phyloP scores from a whole-genome alignment of 2,797 vertebrate species.

The Taeniopygia guttata region DNA sequence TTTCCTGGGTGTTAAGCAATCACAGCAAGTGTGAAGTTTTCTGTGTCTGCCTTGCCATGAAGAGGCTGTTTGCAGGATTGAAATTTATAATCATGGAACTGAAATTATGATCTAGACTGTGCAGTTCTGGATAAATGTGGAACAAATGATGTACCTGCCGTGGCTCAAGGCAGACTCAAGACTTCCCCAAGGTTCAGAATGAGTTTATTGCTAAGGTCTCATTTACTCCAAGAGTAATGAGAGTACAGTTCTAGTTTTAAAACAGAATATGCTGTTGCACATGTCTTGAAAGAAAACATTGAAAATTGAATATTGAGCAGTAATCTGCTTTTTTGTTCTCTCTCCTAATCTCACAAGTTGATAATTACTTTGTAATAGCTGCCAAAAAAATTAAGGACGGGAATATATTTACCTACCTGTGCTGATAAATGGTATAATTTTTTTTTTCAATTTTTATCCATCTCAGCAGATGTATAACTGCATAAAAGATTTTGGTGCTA shows the following conservation, averaged over 20 bases:
- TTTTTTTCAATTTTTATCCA: background rate
- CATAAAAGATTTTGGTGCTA: background rate
- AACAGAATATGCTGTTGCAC: accelerated
- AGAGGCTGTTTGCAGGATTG: background rate
- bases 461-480: background rate
- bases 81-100: background rate
- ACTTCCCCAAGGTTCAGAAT: background rate
- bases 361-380: background rate
- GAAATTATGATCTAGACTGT: background rate
- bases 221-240: background rate
- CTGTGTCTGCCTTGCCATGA: background rate
- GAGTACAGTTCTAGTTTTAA: background rate
- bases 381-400: background rate
- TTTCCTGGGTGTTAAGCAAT: background rate
- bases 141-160: background rate
- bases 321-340: background rate
- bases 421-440: background rate
- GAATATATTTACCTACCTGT: background rate
- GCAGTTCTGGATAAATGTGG: background rate
- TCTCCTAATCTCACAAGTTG: background rate
- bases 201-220: background rate
- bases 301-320: background rate
- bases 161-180: background rate
- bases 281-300: background rate
- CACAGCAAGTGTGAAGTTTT: background rate